phyloP scores from a whole-genome alignment of 2,113 vertebrate species.

The Gnathonemus longibarbis region DNA sequence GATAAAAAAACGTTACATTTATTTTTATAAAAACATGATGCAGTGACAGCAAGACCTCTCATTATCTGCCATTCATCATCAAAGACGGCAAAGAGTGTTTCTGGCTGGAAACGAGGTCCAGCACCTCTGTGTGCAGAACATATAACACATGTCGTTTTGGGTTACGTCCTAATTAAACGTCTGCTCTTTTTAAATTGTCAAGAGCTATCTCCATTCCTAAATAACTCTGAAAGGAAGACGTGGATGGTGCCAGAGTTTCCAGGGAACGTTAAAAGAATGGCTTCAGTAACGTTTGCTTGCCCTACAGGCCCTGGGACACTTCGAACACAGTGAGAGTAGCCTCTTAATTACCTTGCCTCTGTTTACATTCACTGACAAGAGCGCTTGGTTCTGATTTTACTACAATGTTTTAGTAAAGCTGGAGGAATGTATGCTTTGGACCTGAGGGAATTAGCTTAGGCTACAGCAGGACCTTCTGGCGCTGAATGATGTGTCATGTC shows the following conservation, averaged over 20 bases:
- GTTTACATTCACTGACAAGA: constrained; percentile 16
- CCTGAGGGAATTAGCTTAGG: not conserved
- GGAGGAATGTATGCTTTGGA: not conserved
- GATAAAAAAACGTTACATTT: not conserved
- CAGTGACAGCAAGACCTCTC: not conserved
- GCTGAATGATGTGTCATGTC: not conserved
- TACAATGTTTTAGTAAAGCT: not conserved
- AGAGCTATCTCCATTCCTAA: constrained; percentile 21
- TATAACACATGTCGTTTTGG: not conserved
- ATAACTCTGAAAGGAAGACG: not conserved
- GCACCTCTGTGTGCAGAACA: not conserved
- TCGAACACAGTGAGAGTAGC: not conserved
- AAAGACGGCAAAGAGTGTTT: not conserved
- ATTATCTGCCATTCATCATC: not conserved
- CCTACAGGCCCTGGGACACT: not conserved
- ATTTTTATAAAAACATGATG: not conserved
- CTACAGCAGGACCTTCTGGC: not conserved
- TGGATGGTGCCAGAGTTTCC: not conserved
- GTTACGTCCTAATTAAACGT: constrained; percentile 29
- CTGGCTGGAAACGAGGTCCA: not conserved
- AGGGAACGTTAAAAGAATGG: not conserved
- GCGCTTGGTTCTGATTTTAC: not conserved
- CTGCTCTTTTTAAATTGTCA: constrained; percentile 18
- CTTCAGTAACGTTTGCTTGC: not conserved
- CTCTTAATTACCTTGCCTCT: not conserved